Percentiles rank a stretch among this genome's conserved stretches.
Conservation (phyloP, 2,888 invertebrate species). For the Tanytarsus gracilentus region DNA sequence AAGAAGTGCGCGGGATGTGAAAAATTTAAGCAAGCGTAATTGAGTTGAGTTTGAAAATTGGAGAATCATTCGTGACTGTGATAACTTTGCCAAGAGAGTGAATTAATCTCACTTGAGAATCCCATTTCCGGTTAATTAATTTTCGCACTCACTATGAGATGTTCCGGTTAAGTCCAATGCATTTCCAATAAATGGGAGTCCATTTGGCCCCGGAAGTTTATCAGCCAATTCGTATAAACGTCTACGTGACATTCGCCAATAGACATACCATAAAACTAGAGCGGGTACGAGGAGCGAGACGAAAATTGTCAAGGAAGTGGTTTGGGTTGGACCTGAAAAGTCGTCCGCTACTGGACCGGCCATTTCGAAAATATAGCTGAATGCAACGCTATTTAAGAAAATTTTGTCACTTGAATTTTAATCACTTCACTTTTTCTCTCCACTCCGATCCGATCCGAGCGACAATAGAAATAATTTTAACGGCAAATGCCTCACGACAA, state of each 20-base stretch:
- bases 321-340: constrained; percentile 41
- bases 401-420: neutral
- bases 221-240: constrained; percentile 61
- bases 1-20: constrained; percentile 16
- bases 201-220: constrained; percentile 62
- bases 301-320: constrained; percentile 56
- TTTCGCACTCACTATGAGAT: constrained; percentile 52
- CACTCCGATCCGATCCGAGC: constrained; percentile 4
- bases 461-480: constrained; percentile 10
- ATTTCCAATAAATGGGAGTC: constrained; percentile 65
- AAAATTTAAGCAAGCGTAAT: constrained; percentile 25
- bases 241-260: constrained; percentile 66
- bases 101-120: neutral
- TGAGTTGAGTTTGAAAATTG: constrained; percentile 8
- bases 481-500: neutral
- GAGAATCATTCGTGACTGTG: neutral
- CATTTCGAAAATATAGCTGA: constrained; percentile 35
- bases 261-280: constrained; percentile 59
- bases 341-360: constrained; percentile 44
- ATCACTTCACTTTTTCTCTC: neutral
- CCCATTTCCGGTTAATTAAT: neutral
- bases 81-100: neutral
- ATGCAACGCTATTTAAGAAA: neutral
- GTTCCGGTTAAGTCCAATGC: constrained; percentile 64
- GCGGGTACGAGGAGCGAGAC: constrained; percentile 65